Evolutionary conservation across 23 tunicate species (phyloP).

Genomic region (Halocynthia roretzi): DNA sequence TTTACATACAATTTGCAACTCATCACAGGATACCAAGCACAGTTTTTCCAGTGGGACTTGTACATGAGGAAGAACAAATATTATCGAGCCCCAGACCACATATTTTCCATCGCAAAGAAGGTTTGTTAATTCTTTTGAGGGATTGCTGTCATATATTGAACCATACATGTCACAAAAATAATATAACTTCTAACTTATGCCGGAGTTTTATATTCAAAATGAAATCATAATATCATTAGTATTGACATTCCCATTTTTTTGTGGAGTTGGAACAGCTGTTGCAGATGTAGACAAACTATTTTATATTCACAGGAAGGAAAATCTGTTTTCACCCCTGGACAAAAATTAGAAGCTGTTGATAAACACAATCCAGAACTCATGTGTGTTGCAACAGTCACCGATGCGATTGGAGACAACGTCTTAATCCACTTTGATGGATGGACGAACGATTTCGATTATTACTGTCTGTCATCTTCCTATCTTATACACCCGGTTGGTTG

Average conservation of each 20-base stretch:
- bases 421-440: constrained; percentile 78
- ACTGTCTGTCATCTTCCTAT: constrained; percentile 34
- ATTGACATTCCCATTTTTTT: neutral
- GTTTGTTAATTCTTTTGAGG: neutral
- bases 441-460: constrained; percentile 56
- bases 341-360: constrained; percentile 61
- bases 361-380: constrained; percentile 46
- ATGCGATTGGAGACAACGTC: constrained; percentile 43
- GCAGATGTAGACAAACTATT: too few species aligned
- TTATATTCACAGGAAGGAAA: constrained; percentile 9
- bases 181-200: too few species aligned
- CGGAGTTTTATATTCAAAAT: too few species aligned
- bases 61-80: constrained; percentile 17
- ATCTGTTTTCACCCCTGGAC: constrained; percentile 31
- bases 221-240: too few species aligned
- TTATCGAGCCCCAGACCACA: constrained; percentile 17
- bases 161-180: too few species aligned
- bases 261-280: neutral
- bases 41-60: constrained; percentile 9
- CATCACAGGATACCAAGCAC: neutral
- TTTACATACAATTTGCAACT: neutral
- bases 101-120: constrained; percentile 22
- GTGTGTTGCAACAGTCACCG: constrained; percentile 60
- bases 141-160: too few species aligned
- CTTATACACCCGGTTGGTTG: constrained; percentile 60